Evolutionary conservation across 92 coral and sea anemone species (phyloP).

Genomic region (Plumapathes pennacea): DNA sequence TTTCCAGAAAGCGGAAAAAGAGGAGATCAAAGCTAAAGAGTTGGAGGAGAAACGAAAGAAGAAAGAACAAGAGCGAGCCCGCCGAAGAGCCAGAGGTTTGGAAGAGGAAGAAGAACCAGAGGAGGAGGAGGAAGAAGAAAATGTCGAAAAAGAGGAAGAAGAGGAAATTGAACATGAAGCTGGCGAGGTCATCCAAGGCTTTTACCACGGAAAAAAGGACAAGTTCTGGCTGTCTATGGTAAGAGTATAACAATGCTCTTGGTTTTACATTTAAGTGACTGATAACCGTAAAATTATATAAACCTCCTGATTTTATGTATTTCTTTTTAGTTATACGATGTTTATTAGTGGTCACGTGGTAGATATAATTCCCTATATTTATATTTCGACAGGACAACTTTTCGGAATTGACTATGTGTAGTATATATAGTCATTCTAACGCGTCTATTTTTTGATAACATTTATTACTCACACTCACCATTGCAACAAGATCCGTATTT

Average conservation of each 20-base stretch:
- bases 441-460: no score
- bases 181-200: constrained; percentile 75
- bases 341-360: no score
- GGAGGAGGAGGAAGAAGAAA: constrained; percentile 63
- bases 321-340: no score
- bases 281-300: no score
- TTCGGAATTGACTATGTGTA: no score
- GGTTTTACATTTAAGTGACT: no score
- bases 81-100: constrained; percentile 90
- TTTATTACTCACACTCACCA: no score
- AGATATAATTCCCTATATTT: no score
- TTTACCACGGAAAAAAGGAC: constrained; percentile 74
- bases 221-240: constrained; percentile 96
- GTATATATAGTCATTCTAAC: no score
- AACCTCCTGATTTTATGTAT: no score
- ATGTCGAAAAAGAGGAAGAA: constrained; percentile 45
- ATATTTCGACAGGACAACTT: no score
- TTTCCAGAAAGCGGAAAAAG: constrained; percentile 88
- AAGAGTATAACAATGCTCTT: neutral
- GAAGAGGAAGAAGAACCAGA: constrained; percentile 60
- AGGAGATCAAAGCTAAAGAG: constrained; percentile 87
- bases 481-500: no score
- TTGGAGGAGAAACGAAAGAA: constrained; percentile 88
- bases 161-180: constrained; percentile 66
- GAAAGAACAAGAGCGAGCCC: constrained; percentile 85